Percentiles rank a stretch among this genome's conserved stretches.
phyloP scores from a whole-genome alignment of 1,140 invertebrate genomes.

The Heliothis subflexa region DNA sequence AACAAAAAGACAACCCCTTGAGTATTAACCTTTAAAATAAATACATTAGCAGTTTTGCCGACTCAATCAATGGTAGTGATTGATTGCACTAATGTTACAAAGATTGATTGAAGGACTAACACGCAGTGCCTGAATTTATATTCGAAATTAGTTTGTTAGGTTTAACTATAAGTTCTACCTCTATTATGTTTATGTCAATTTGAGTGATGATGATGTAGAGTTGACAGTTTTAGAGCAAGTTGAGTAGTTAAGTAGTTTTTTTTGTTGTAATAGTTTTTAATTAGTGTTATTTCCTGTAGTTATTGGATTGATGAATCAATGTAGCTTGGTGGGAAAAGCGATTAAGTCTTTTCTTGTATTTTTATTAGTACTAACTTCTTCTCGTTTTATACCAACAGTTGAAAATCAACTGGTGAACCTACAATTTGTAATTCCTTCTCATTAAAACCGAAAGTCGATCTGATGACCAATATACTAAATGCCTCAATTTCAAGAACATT shows the following conservation, averaged over 20 bases:
- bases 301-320: too few relatives aligned
- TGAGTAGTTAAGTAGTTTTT: too few relatives aligned
- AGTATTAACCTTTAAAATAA: slow-evolving; percentile 16
- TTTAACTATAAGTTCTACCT: neutral
- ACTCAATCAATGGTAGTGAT: slow-evolving; percentile 34
- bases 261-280: too few relatives aligned
- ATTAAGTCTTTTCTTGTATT: too few relatives aligned
- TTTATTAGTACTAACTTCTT: too few relatives aligned
- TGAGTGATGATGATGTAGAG: neutral
- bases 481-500: neutral
- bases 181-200: neutral
- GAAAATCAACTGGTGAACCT: too few relatives aligned
- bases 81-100: slow-evolving; percentile 18
- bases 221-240: neutral
- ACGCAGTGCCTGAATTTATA: neutral
- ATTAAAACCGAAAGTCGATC: too few relatives aligned
- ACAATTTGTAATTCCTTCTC: too few relatives aligned
- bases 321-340: too few relatives aligned
- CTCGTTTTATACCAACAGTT: too few relatives aligned
- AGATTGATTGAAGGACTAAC: slow-evolving; percentile 24
- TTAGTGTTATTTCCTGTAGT: too few relatives aligned
- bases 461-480: neutral
- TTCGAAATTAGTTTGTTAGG: slow-evolving; percentile 8
- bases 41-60: slow-evolving; percentile 26
- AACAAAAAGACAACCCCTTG: slow-evolving; percentile 2